Percentiles rank a stretch among this genome's conserved stretches.
phyloP scores from a whole-genome alignment of 2,888 invertebrate genomes.

The Alviniconcha strummeri region DNA sequence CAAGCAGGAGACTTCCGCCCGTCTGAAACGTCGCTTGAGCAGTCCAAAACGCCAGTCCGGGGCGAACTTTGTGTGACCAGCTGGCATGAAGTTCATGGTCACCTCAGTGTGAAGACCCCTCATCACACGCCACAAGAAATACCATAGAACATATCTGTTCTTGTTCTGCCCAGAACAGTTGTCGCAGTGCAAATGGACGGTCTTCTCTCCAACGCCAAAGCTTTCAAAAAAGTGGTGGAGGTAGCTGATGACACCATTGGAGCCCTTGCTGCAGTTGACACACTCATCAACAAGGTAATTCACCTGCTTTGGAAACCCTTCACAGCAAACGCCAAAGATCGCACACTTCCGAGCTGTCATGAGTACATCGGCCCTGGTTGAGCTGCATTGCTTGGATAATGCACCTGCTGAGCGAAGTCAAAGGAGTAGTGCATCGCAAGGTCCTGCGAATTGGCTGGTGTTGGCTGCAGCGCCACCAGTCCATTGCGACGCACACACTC shows the following conservation, averaged over 20 bases:
- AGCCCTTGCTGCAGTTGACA: slow-evolving; percentile 35
- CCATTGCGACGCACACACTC: not conserved
- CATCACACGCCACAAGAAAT: slow-evolving; percentile 34
- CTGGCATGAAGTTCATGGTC: slow-evolving; percentile 30
- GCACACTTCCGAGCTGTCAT: slow-evolving; percentile 50
- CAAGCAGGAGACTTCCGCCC: slow-evolving; percentile 34
- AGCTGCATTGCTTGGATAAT: slow-evolving; percentile 48
- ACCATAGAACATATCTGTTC: slow-evolving; percentile 36
- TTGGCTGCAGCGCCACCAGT: not conserved
- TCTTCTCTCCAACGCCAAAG: slow-evolving; percentile 37
- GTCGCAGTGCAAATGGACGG: slow-evolving; percentile 29
- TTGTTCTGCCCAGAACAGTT: slow-evolving; percentile 39
- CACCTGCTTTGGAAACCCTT: slow-evolving; percentile 38
- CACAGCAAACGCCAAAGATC: slow-evolving; percentile 48
- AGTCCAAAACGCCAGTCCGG: slow-evolving; percentile 45
- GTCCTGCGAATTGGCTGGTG: not conserved
- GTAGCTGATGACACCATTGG: slow-evolving; percentile 32
- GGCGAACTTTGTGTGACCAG: slow-evolving; percentile 44
- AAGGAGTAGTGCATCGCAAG: slow-evolving; percentile 44
- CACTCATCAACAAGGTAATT: slow-evolving; percentile 52
- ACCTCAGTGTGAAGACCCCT: slow-evolving; percentile 34
- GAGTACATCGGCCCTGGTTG: slow-evolving; percentile 54
- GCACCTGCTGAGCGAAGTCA: slow-evolving; percentile 53
- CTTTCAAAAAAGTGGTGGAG: slow-evolving; percentile 39
- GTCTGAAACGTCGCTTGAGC: slow-evolving; percentile 35